These are phyloP conservation scores for Stictocephala bisonia DNA, from an alignment of 2,888 invertebrate species.

Conservation along the genomic window DNA sequence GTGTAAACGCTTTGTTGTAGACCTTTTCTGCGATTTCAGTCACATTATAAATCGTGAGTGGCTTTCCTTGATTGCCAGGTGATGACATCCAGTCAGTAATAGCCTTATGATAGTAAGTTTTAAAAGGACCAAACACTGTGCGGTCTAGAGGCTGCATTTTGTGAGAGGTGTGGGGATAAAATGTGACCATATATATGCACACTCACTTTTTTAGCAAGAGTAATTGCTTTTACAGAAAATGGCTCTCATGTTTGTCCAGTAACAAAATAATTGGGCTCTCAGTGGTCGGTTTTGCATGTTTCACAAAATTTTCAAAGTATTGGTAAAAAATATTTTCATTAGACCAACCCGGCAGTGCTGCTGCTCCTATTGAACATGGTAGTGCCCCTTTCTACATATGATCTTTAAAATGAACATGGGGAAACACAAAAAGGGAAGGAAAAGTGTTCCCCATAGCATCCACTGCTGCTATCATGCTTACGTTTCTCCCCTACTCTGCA, in stretches of 20 bases:
- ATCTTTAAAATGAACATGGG: constrained; percentile 56
- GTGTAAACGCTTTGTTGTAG: constrained; percentile 21
- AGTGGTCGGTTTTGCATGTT: constrained; percentile 56
- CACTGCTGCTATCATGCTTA: constrained; percentile 51
- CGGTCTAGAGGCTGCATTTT: constrained; percentile 44
- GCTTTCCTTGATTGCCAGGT: constrained; percentile 43
- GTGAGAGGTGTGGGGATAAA: constrained; percentile 62
- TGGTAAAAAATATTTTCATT: constrained; percentile 58
- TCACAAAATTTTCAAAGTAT: constrained; percentile 61
- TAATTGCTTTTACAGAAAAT: constrained; percentile 59
- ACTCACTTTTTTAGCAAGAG: constrained; percentile 62
- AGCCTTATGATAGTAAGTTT: constrained; percentile 36
- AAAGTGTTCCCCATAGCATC: constrained; percentile 54
- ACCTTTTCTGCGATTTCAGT: constrained; percentile 40
- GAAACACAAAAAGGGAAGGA: constrained; percentile 57
- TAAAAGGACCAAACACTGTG: constrained; percentile 39
- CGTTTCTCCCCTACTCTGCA: constrained; percentile 61
- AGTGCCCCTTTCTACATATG: constrained; percentile 62
- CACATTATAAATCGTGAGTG: constrained; percentile 42
- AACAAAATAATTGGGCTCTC: constrained; percentile 59
- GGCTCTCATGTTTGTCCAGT: constrained; percentile 61
- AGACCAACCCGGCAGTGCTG: constrained; percentile 61
- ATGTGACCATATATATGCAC: constrained; percentile 62
- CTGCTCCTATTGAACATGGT: constrained; percentile 61
- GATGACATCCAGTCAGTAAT: constrained; percentile 40